Evolutionary conservation across 2,888 invertebrate species (phyloP).

Genomic region (Timema cristinae): DNA sequence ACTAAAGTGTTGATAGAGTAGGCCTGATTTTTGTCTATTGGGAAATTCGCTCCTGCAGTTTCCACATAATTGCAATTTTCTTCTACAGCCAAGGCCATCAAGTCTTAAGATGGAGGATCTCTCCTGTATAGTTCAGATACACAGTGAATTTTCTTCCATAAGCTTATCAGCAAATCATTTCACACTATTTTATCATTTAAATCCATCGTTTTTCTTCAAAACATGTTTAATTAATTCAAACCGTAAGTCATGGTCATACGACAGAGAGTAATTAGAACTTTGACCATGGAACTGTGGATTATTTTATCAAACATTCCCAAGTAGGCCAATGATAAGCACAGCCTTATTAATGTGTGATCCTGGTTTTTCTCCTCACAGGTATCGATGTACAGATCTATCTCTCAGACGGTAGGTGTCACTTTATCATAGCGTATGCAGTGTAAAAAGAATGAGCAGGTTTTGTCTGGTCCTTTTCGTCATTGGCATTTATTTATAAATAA

Average conservation of each 20-base stretch:
- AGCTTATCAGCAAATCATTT: not conserved
- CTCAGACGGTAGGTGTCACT: not conserved
- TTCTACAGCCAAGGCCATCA: not conserved
- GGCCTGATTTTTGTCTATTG: slow-evolving; percentile 1
- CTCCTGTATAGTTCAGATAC: not conserved
- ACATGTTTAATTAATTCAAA: not conserved
- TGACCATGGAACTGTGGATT: not conserved
- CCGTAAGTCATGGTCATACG: not conserved
- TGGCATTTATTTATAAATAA: not conserved
- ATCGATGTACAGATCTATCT: not conserved
- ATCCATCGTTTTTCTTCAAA: not conserved
- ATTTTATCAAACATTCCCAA: slow-evolving; percentile 1
- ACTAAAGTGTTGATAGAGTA: not conserved
- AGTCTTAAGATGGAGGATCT: not conserved
- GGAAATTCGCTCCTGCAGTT: not conserved
- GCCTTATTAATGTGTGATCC: not conserved
- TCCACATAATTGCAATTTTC: not conserved
- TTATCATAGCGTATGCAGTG: not conserved
- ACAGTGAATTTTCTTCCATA: not conserved
- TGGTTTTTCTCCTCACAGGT: not conserved
- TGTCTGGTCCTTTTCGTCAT: slow-evolving; percentile 5
- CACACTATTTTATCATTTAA: not conserved
- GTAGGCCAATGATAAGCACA: not conserved
- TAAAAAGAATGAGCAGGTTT: slow-evolving; percentile 8
- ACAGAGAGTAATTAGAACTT: not conserved